Evolutionary conservation across 2,888 invertebrate species (phyloP).

Genomic region (Maniola hyperantus): DNA sequence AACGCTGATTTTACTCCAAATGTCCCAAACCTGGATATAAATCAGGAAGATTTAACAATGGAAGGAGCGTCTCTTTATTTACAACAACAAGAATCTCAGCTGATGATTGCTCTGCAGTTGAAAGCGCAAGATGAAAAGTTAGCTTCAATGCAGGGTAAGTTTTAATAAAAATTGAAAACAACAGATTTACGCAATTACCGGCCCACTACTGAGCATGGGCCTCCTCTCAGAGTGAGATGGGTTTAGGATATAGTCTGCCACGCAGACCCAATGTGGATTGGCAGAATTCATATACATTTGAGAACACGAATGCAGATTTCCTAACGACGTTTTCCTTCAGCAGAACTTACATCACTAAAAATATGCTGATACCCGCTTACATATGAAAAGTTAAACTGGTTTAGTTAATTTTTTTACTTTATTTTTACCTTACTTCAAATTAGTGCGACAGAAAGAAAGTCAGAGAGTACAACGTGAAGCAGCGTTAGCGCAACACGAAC

Average conservation of each 20-base stretch:
- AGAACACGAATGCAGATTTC: no score
- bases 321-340: no score
- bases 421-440: neutral
- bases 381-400: no score
- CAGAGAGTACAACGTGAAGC: conserved; percentile 78
- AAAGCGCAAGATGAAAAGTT: conserved; percentile 85
- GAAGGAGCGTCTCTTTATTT: conserved; percentile 81
- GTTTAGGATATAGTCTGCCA: no score
- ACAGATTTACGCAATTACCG: no score
- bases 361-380: no score
- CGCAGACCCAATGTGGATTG: no score
- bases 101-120: conserved; percentile 83
- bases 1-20: conserved; percentile 37
- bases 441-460: conserved; percentile 73
- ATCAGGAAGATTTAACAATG: conserved; percentile 71
- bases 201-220: no score
- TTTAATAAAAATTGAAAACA: neutral
- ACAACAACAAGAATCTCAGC: conserved; percentile 84
- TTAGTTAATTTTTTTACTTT: neutral
- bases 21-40: conserved; percentile 48
- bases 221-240: no score
- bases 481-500: conserved; percentile 76
- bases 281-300: no score
- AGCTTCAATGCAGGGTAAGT: conserved; percentile 78
- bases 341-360: no score